Evolutionary conservation across 2,888 invertebrate genomes (phyloP), one percentile per base, ranked within the genome.

Genomic region (Cremastinae sp.): DNA sequence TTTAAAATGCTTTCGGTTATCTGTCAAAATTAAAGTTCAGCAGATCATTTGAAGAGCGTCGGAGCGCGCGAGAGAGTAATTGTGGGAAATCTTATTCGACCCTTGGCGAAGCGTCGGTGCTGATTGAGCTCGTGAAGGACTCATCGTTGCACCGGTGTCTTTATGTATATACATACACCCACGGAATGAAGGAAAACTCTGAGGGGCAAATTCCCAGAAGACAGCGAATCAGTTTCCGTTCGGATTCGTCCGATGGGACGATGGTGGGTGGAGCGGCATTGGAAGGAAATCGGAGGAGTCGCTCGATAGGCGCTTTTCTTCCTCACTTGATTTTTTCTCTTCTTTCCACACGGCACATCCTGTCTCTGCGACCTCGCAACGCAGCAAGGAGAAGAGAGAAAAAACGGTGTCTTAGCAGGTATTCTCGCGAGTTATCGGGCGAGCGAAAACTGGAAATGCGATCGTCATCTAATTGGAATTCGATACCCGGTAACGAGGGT

Each of bases 391-490:
- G 61, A 62, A 68, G 65, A 75, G 56, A 71, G 73, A 65, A 43
- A 62, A 10, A 43, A 18, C 22, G 10, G 14, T 59, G 28, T 22
- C 45, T 28, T 61, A 47, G 65, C 55, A 39, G 49, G 47, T 55
- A 49, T 69, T 68, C 64, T 64, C 53, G 53, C 51, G 55, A 70
- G 70, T 66, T 69, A 61, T 65, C 69, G 61, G 41, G 53, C 59
- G 28, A 45, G 58, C 51, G 43, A 65, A 37, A 51, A 53, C 75
- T 83, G 81, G 88, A 85, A 86, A 87, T 83, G 87, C 84, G 87
- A 88, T 86, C 86, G 86, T 86, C 86, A 87, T 88, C 88, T 87
- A 88, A 88, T 88, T 88, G 88, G 86, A 88, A 88, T 88, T 88
- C 86, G 86, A 87, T 88, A 87, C 81, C 82, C 81, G 74, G 82